Evolutionary conservation across 2,888 invertebrate genomes (phyloP), one percentile per base, ranked within the genome.

Genomic region (Heteromurus nitidus): DNA sequence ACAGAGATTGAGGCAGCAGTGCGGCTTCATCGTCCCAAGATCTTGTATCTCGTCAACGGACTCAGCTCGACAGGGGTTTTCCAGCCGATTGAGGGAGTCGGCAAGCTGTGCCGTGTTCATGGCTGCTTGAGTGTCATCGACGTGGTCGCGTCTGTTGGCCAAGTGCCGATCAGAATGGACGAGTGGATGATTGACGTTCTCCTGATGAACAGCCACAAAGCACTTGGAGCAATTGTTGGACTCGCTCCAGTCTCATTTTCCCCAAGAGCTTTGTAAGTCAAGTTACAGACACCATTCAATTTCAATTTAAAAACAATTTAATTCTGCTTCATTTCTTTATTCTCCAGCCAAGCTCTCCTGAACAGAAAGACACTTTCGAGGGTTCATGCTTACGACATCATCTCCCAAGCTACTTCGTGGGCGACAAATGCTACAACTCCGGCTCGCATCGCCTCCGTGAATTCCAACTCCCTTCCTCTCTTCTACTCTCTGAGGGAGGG

Each of bases 61-160:
- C 97, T 97, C 89, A 95, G 95, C 0, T 95, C 95, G 0, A 94
- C 95, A 0, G 96, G 96, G 0, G 92, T 95, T 16, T 90, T 93
- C 69, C 97, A 97, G 88, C 93, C 93, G 1, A 88, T 97, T n/a
- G 91, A 93, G 77, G 94, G 94, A 0, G 90, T 96, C 20, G 96
- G 95, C 0, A 91, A 93, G 5, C 89, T 96, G 24, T 95, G 96
- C 89, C 93, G 93, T 87, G 93, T 92, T 93, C 94, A 91, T 86
- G 88, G 72, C 7, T 9, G 7, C 2, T 2, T 58, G 11, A n/a
- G 11, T 80, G 90, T 93, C 31, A 94, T 95, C 7, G 95, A 95
- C 88, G 91, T 92, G 0, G 95, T 95, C 3, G 94, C 94, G 1
- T 93, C 94, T 0, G 88, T 94, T 67, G 93, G 94, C 0, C 93